Percentiles rank a stretch among this genome's conserved stretches.
phyloP scores from a whole-genome alignment of 2,113 vertebrate species.

The Rhinoderma darwinii region DNA sequence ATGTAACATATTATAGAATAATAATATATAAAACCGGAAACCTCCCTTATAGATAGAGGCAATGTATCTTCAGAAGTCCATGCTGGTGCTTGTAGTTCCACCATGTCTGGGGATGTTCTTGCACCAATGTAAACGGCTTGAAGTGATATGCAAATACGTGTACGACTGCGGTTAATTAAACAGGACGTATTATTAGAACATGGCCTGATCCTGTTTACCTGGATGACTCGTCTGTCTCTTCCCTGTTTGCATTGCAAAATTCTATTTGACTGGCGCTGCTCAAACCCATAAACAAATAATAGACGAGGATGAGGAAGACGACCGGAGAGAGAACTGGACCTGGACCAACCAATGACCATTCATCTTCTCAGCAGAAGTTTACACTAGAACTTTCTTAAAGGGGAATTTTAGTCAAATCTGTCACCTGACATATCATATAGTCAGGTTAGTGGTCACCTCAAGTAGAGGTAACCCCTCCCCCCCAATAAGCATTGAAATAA shows the following conservation, averaged over 20 bases:
- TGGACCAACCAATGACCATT: neutral
- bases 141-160: neutral
- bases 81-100: neutral
- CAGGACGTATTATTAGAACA: neutral
- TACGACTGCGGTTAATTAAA: neutral
- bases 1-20: no score
- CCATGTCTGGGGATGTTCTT: neutral
- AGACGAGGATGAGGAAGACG: neutral
- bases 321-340: neutral
- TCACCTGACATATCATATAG: no score
- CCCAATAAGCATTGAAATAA: no score
- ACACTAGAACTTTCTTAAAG: neutral
- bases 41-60: neutral
- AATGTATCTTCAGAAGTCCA: neutral
- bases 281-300: slow-evolving; percentile 24
- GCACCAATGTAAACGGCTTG: neutral
- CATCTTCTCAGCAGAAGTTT: no score
- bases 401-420: neutral
- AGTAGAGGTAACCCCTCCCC: no score
- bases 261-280: neutral
- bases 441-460: no score
- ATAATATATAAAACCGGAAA: no score
- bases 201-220: neutral
- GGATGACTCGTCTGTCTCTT: neutral
- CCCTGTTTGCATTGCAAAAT: slow-evolving; percentile 32